Percentiles rank a stretch among this genome's conserved stretches.
These are phyloP conservation scores for Ennomos erosarius DNA, from an alignment of 2,888 invertebrate species.

Conservation along the genomic window DNA sequence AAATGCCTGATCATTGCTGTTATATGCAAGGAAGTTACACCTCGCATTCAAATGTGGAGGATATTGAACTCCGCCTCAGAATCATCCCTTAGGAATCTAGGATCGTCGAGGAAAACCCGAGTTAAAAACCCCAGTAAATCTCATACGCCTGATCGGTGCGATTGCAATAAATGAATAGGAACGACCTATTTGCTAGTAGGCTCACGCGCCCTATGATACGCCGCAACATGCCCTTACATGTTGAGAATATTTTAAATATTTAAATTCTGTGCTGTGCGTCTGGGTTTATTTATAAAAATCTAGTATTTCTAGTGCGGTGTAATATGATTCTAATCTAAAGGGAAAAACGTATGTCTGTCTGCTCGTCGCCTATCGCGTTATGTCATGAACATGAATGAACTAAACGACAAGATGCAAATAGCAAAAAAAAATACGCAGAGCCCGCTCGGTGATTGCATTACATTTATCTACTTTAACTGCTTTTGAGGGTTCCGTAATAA, in stretches of 20 bases:
- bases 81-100: conserved; percentile 13
- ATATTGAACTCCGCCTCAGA: not conserved
- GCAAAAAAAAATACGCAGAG: too few species aligned
- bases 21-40: conserved; percentile 11
- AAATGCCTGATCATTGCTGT: conserved; percentile 14
- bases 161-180: conserved; percentile 63
- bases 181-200: conserved; percentile 52
- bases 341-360: conserved; percentile 12
- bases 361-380: not conserved
- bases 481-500: too few species aligned
- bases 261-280: conserved; percentile 32
- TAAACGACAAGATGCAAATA: not conserved
- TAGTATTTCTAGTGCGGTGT: conserved; percentile 23
- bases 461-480: too few species aligned
- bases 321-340: conserved; percentile 15
- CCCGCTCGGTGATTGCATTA: too few species aligned
- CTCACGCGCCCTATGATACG: conserved; percentile 58
- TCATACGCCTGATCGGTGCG: conserved; percentile 42
- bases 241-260: conserved; percentile 59
- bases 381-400: conserved; percentile 13
- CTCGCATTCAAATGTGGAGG: not conserved
- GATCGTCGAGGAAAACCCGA: conserved; percentile 37
- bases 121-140: conserved; percentile 28
- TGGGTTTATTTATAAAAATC: conserved; percentile 19
- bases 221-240: conserved; percentile 58